These are phyloP conservation scores for Eupithecia tripunctaria DNA, from an alignment of 2,888 invertebrate species.

Conservation along the genomic window DNA sequence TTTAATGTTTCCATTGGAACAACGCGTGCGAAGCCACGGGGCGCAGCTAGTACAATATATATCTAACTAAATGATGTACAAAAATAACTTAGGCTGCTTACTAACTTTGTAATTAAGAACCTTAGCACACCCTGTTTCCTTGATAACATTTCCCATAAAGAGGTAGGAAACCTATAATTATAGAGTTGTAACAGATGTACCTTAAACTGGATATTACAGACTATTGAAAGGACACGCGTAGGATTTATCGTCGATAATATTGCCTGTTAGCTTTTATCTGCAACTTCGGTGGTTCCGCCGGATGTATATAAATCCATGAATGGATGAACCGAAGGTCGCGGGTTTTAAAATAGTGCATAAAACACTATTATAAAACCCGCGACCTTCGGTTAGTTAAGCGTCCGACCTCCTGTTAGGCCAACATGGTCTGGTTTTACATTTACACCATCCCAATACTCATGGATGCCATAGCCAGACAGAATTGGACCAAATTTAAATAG, in stretches of 20 bases:
- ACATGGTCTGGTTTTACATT: background rate
- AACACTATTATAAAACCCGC: too few species aligned
- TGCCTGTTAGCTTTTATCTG: slow-evolving; percentile 14
- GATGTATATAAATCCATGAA: too few species aligned
- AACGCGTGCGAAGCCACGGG: too few species aligned
- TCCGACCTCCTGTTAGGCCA: background rate
- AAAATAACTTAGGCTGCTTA: background rate
- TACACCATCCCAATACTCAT: background rate
- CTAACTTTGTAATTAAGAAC: background rate
- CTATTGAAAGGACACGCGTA: slow-evolving; percentile 7
- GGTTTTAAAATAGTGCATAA: background rate
- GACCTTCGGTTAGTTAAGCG: too few species aligned
- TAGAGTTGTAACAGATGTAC: background rate
- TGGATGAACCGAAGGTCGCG: background rate
- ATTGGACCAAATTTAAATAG: too few species aligned
- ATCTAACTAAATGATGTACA: too few species aligned
- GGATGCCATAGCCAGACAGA: too few species aligned
- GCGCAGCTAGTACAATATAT: too few species aligned
- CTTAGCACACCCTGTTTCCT: background rate
- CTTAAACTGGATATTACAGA: background rate
- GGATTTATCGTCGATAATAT: slow-evolving; percentile 8
- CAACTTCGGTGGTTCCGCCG: slow-evolving; percentile 17
- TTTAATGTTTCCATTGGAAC: too few species aligned
- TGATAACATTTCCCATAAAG: background rate
- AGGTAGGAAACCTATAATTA: background rate